These are phyloP conservation scores for Bolborhynchus lineola DNA, from an alignment of 2,113 vertebrate species.

Conservation along the genomic window DNA sequence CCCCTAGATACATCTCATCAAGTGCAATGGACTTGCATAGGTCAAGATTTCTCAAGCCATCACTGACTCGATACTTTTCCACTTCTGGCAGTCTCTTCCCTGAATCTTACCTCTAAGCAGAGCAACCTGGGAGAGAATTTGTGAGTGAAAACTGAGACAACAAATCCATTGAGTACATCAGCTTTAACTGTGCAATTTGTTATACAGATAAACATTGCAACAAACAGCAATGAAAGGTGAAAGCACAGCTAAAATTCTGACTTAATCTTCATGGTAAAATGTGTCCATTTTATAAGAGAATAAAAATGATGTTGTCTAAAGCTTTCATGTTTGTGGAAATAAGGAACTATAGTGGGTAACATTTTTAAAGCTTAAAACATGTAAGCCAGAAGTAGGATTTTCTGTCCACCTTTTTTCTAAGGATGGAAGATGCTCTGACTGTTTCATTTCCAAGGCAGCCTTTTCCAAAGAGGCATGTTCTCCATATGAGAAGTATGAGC, in stretches of 20 bases:
- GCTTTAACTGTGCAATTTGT: not conserved
- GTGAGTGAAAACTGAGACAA: not conserved
- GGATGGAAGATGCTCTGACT: not conserved
- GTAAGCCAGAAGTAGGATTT: not conserved
- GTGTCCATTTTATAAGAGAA: not conserved
- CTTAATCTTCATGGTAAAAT: not conserved
- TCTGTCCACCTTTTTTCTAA: not conserved
- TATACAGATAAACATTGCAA: not conserved
- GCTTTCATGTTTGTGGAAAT: not conserved
- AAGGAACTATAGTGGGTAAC: not conserved
- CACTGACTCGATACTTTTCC: not conserved
- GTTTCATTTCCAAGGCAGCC: constrained; percentile 38
- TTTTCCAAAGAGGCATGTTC: not conserved
- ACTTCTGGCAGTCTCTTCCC: not conserved
- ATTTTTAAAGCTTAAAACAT: not conserved
- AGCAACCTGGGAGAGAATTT: not conserved
- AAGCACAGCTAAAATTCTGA: not conserved
- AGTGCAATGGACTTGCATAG: not conserved
- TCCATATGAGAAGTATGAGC: not conserved
- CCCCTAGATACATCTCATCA: not conserved
- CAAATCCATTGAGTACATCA: not conserved
- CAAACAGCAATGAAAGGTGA: not conserved
- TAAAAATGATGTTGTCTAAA: not conserved
- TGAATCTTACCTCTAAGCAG: not conserved
- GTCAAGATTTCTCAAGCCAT: not conserved